These are phyloP conservation scores for Drosophila mercatorum DNA, from an alignment of 2,888 invertebrate genomes.

Conservation along the genomic window DNA sequence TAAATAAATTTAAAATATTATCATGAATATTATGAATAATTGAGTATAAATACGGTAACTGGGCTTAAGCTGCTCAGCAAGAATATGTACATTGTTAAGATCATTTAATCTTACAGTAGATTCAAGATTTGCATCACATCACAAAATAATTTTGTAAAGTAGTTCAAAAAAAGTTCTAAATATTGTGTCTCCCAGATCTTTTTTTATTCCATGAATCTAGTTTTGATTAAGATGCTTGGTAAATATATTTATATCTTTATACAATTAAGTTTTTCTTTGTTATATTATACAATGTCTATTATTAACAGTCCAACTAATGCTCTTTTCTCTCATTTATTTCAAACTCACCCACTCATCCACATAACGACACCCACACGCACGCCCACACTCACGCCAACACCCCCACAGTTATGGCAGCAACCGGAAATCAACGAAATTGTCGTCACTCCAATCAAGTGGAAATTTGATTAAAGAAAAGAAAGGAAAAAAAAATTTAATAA, in stretches of 20 bases:
- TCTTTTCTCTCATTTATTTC: conserved; percentile 5
- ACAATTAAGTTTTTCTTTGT: background rate
- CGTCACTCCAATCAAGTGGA: conserved; percentile 80
- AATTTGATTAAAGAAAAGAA: conserved; percentile 74
- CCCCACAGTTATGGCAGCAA: conserved; percentile 44
- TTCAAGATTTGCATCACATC: too few species aligned
- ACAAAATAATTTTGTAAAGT: too few species aligned
- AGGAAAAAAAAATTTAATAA: conserved; percentile 77
- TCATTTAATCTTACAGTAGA: too few species aligned
- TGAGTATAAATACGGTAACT: too few species aligned
- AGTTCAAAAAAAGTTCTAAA: too few species aligned
- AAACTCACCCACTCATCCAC: background rate
- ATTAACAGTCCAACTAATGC: conserved; percentile 29
- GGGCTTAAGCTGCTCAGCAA: too few species aligned
- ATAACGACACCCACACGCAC: background rate
- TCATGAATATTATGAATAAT: too few species aligned
- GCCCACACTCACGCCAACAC: background rate
- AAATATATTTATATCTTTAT: background rate
- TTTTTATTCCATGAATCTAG: too few species aligned
- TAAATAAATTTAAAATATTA: too few species aligned
- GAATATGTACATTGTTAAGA: too few species aligned
- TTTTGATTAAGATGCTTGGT: background rate
- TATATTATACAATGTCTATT: conserved; percentile 1
- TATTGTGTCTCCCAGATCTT: too few species aligned
- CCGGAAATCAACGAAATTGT: conserved; percentile 74